Evolutionary conservation across 2,888 invertebrate genomes (phyloP).

Genomic region (Hypercompe scribonia): DNA sequence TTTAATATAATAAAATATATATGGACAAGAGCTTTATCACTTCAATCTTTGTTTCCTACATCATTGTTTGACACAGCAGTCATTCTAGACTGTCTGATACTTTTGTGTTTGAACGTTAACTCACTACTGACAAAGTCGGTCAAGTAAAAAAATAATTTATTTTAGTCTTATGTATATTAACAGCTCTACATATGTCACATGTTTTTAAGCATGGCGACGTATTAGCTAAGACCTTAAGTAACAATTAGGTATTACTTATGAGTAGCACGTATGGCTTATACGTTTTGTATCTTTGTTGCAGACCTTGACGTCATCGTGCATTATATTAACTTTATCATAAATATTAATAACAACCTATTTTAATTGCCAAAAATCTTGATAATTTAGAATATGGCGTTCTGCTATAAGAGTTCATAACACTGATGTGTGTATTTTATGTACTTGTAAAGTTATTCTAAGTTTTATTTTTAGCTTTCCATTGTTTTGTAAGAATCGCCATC

Average conservation of each 20-base stretch:
- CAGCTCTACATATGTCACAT: slow-evolving; percentile 11
- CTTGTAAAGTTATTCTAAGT: neutral
- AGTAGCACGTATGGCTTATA: neutral
- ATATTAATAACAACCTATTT: no score
- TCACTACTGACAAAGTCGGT: neutral
- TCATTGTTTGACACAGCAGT: neutral
- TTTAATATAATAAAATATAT: no score
- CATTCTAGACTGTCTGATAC: neutral
- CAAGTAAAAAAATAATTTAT: no score
- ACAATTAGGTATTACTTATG: slow-evolving; percentile 10
- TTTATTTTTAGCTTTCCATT: neutral
- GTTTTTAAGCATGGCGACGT: neutral
- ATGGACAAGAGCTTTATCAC: no score
- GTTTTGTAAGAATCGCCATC: neutral
- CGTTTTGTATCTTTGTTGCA: neutral
- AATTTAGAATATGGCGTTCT: no score
- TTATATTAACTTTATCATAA: no score
- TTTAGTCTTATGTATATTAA: neutral
- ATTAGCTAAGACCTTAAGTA: slow-evolving; percentile 8
- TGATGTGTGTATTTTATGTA: neutral
- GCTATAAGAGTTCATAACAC: no score
- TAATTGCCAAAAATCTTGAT: no score
- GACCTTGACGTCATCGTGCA: no score
- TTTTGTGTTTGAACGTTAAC: neutral
- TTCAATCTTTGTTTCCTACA: neutral